Percentiles rank a stretch among this genome's conserved stretches.
Evolutionary conservation across 2,113 vertebrate genomes (phyloP).

Genomic region (human): DNA sequence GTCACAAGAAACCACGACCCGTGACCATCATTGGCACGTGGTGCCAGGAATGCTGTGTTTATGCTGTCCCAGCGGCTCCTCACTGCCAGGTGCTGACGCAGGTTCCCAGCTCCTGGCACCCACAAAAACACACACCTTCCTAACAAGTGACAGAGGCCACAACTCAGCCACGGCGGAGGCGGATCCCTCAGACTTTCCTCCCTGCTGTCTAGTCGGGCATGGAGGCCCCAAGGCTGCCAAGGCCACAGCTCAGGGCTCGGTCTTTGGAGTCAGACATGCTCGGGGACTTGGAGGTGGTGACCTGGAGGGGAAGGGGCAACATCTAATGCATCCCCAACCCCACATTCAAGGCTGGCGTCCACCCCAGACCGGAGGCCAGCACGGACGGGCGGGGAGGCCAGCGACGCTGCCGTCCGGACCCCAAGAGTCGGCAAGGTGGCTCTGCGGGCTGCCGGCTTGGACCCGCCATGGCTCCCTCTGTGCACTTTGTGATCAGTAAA

Average conservation of each 20-base stretch:
- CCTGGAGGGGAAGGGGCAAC: neutral
- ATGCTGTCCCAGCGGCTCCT: neutral
- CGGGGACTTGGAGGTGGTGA: fast-evolving
- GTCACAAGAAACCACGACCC: neutral
- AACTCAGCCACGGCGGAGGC: neutral
- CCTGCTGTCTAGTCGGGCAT: too few species aligned
- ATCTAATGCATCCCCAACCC: neutral
- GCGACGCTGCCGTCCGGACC: neutral
- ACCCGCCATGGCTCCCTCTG: fast-evolving
- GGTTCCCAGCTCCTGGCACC: neutral
- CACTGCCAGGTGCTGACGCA: neutral
- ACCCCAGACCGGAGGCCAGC: neutral
- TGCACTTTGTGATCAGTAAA: neutral
- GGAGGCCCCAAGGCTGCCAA: neutral
- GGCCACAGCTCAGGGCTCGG: neutral
- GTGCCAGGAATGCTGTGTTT: neutral
- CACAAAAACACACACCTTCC: neutral
- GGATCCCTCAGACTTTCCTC: neutral
- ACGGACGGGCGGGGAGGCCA: neutral
- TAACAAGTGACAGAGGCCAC: neutral
- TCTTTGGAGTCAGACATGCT: neutral
- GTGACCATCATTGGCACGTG: fast-evolving
- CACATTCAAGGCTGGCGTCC: neutral
- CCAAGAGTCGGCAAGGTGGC: neutral
- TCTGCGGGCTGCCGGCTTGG: neutral